A percentile compares a stretch with the other conserved stretches of the same genome.
Evolutionary conservation across 1,140 invertebrate genomes (phyloP).

Genomic region (Drosophila sp.): DNA sequence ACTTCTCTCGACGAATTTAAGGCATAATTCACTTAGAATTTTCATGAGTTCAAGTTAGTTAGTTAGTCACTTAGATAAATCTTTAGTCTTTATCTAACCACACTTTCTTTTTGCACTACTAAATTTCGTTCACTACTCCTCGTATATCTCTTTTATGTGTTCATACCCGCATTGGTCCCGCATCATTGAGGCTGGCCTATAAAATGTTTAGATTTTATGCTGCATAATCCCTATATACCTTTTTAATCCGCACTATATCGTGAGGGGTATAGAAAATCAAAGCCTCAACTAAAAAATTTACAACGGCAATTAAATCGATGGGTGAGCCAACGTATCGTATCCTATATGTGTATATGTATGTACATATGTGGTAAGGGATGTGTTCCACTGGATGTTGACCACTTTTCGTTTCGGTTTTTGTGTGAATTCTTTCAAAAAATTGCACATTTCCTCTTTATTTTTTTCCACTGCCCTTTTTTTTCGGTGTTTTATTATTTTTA

Average conservation of each 20-base stretch:
- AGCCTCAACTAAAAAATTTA: conserved; percentile 30
- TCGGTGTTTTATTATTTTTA: conserved; percentile 16
- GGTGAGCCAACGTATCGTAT: background rate
- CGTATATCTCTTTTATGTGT: background rate
- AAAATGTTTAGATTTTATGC: conserved; percentile 6
- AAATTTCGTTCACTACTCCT: no score
- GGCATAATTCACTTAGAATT: no score
- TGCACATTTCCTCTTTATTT: conserved; percentile 40
- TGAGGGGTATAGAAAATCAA: conserved; percentile 12
- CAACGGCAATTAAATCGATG: conserved; percentile 24
- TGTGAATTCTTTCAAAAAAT: conserved; percentile 18
- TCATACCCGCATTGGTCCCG: background rate
- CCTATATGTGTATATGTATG: background rate
- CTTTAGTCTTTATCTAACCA: no score
- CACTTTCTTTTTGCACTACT: no score
- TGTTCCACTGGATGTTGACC: background rate
- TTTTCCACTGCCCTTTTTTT: conserved; percentile 6
- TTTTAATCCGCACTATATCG: background rate
- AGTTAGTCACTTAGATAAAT: no score
- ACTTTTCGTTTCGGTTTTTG: conserved; percentile 11
- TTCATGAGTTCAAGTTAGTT: no score
- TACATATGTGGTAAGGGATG: background rate
- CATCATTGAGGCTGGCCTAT: background rate
- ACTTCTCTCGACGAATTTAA: no score
- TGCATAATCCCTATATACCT: background rate